Percentiles rank a stretch among this genome's conserved stretches.
Conservation (phyloP, 2,113 vertebrate species). For the Rissa tridactyla region DNA sequence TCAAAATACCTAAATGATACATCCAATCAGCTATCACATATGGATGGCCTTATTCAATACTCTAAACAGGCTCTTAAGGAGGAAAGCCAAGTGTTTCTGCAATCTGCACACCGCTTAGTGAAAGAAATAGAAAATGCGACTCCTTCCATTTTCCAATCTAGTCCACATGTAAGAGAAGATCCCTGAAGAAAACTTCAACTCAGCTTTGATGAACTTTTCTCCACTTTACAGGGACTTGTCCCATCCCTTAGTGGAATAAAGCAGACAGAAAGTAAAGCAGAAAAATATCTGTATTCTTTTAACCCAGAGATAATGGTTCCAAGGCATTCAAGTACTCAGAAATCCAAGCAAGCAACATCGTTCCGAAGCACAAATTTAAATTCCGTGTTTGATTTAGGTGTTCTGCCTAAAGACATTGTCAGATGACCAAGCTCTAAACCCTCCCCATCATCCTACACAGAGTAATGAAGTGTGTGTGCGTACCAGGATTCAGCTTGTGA, state of each 20-base stretch:
- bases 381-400: not conserved
- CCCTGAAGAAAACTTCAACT: slow-evolving; percentile 42
- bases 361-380: slow-evolving; percentile 42
- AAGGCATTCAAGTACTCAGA: slow-evolving; percentile 46
- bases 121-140: slow-evolving; percentile 64
- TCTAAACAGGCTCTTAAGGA: slow-evolving; percentile 71
- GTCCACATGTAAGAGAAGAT: slow-evolving; percentile 53
- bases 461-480: not conserved
- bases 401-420: not conserved
- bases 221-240: slow-evolving; percentile 48
- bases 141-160: slow-evolving; percentile 51
- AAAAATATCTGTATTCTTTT: not conserved
- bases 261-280: not conserved
- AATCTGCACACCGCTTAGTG: slow-evolving; percentile 62
- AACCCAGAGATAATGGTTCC: slow-evolving; percentile 56
- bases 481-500: slow-evolving; percentile 8
- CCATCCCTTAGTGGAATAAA: slow-evolving; percentile 22
- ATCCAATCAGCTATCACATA: slow-evolving; percentile 40
- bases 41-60: slow-evolving; percentile 68
- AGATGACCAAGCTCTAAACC: slow-evolving; percentile 30
- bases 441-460: not conserved
- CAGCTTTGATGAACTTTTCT: slow-evolving; percentile 52
- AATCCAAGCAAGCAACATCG: slow-evolving; percentile 13
- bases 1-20: slow-evolving; percentile 47
- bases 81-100: slow-evolving; percentile 64